These are phyloP conservation scores for Ornithoptera alexandrae DNA, from an alignment of 2,888 invertebrate genomes.

Conservation along the genomic window DNA sequence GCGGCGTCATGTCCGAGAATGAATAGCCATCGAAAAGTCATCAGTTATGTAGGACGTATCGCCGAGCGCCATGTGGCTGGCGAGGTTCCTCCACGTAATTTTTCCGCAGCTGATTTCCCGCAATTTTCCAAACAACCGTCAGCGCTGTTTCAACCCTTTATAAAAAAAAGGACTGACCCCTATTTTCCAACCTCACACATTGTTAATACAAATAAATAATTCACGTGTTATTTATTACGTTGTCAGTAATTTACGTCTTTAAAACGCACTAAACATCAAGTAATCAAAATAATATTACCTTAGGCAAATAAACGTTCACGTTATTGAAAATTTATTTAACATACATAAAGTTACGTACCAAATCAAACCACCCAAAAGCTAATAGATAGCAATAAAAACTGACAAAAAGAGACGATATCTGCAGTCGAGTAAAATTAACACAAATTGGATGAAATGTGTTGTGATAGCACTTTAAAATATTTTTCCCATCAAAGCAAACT, in stretches of 20 bases:
- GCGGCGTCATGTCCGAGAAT: conserved; percentile 59
- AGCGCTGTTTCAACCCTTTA: conserved; percentile 53
- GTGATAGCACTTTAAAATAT: conserved; percentile 62
- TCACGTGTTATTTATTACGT: conserved; percentile 18
- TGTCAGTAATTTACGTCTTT: conserved; percentile 37
- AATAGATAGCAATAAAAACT: conserved; percentile 57
- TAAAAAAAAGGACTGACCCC: conserved; percentile 50
- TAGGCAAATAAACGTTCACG: not conserved
- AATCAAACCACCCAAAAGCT: conserved; percentile 47
- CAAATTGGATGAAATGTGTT: conserved; percentile 68
- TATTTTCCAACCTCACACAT: conserved; percentile 45
- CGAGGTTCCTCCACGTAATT: conserved; percentile 61
- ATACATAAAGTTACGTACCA: conserved; percentile 1
- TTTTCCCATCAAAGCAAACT: conserved; percentile 52
- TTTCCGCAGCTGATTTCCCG: conserved; percentile 70
- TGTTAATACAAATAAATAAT: conserved; percentile 36
- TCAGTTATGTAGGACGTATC: conserved; percentile 76
- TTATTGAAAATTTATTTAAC: conserved; percentile 4
- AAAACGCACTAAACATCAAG: no score
- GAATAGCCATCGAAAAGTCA: conserved; percentile 78
- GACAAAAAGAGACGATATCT: conserved; percentile 56
- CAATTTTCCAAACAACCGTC: conserved; percentile 67
- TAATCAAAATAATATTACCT: not conserved
- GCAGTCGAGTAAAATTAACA: conserved; percentile 60
- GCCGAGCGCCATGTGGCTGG: conserved; percentile 73